Conservation (phyloP, 2,888 invertebrate genomes). For the Stictocephala bisonia region DNA sequence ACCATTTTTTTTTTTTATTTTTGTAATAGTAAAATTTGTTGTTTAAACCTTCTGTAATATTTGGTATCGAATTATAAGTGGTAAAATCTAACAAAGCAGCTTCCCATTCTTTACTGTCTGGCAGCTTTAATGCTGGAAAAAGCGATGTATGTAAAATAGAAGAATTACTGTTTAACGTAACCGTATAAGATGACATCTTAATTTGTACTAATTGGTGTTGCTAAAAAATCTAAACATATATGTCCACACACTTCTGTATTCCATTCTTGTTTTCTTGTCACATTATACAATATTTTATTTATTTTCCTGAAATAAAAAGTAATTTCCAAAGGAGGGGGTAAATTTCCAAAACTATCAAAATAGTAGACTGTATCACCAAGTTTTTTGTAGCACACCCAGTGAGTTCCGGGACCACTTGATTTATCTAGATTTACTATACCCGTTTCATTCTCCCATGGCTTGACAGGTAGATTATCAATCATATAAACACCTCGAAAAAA, state of each 20-base stretch:
- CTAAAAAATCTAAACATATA: conserved; percentile 4
- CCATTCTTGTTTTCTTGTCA: background rate
- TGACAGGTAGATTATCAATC: too few species aligned
- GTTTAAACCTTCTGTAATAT: background rate
- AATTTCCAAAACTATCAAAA: too few species aligned
- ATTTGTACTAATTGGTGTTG: background rate
- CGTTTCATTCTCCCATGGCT: too few species aligned
- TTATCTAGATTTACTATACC: too few species aligned
- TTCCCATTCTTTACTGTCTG: too few species aligned
- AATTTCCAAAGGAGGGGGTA: background rate
- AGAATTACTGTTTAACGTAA: too few species aligned
- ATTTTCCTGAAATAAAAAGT: background rate
- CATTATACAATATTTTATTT: background rate
- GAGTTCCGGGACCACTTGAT: too few species aligned
- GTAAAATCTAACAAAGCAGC: too few species aligned
- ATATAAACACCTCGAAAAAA: too few species aligned
- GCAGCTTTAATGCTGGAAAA: background rate
- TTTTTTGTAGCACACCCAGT: too few species aligned
- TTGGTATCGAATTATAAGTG: background rate
- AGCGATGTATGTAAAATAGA: background rate
- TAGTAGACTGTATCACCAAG: too few species aligned
- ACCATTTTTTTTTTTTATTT: background rate
- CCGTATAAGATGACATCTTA: background rate
- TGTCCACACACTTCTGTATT: too few species aligned
- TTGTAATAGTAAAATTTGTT: background rate